phyloP scores from a whole-genome alignment of 2,888 invertebrate genomes.

The Thecophora atra region DNA sequence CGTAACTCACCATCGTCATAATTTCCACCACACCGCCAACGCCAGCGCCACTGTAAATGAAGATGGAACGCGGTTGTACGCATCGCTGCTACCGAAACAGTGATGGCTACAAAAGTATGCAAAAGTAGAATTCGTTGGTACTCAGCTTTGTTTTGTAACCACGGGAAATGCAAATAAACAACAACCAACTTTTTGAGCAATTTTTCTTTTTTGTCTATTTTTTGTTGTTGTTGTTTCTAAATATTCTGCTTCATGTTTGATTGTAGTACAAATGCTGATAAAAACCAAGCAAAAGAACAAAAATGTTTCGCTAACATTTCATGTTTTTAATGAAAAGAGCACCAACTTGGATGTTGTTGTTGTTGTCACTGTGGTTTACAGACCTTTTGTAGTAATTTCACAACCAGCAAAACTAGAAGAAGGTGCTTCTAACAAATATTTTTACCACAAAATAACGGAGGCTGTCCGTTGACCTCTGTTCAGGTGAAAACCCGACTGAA shows the following conservation, averaged over 20 bases:
- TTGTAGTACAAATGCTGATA: not conserved
- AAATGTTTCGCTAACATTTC: conserved; percentile 13
- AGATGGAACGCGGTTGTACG: too few species aligned
- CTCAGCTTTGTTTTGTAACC: not conserved
- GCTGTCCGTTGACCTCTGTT: conserved; percentile 1
- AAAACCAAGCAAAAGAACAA: not conserved
- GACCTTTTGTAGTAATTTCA: not conserved
- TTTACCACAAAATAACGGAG: conserved; percentile 5
- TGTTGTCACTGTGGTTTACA: conserved; percentile 2
- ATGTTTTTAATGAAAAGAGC: conserved; percentile 23
- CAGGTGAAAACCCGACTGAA: not conserved
- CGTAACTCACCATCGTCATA: too few species aligned
- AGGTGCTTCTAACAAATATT: conserved; percentile 1
- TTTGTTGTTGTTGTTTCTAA: not conserved
- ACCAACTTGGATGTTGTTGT: not conserved
- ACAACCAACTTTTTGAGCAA: not conserved
- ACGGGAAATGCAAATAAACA: not conserved
- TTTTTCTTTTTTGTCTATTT: not conserved
- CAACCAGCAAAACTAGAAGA: too few species aligned
- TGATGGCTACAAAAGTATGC: too few species aligned
- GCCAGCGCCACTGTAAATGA: too few species aligned
- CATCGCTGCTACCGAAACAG: too few species aligned
- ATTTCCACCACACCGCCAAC: too few species aligned
- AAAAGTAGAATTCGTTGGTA: not conserved
- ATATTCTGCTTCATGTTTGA: not conserved